Evolutionary conservation across 2,113 vertebrate species (phyloP), one percentile per base, ranked within the genome.

Genomic region (Oxyruncus cristatus): DNA sequence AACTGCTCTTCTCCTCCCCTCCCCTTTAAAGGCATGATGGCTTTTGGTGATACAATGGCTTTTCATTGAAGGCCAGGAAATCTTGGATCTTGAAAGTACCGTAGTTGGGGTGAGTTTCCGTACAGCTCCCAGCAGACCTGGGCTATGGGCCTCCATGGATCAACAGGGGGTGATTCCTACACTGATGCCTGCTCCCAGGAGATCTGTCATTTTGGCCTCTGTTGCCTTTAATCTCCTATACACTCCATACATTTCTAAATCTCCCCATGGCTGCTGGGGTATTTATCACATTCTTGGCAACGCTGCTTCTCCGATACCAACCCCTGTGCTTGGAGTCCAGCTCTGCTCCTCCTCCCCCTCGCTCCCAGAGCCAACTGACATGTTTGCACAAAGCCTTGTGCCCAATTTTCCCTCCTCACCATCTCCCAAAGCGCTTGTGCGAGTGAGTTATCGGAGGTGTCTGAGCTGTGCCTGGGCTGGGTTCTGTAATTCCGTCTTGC

Each of bases 341-440:
- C 73, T 78, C 52, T 2, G 2, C 52, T 76, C 49, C 79, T 79
- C 50, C 50, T 85, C 18, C 66, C 62, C 70, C 62, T 62, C 3
- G 0, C 49, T 94, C 47, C 47, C 24, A 32, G 76, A 67, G 71
- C 61, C 87, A 68, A 66, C 56, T 52, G 44, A 12, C n/a, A 5
- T 28, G 37, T 27, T 52, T 61, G 81, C 58, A n/a, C 80, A 65
- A 50, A 91, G 68, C 53, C 61, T 73, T 3, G 4, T 73, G 22
- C 55, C 59, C 79, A 9, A 1, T 50, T 85, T 77, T 81, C 33
- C 53, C 8, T 58, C n/a, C 76, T 93, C 76, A 6, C 58, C 8
- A 8, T 21, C 70, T 62, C 77, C 77, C 3, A 1, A 24, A 42
- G 85, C 0, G 0, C 49, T 61, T 22, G 14, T 63, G 52, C 2